A percentile compares a stretch with the other conserved stretches of the same genome.
phyloP scores from a whole-genome alignment of 1,140 invertebrate genomes.

The Eriosoma lanigerum region DNA sequence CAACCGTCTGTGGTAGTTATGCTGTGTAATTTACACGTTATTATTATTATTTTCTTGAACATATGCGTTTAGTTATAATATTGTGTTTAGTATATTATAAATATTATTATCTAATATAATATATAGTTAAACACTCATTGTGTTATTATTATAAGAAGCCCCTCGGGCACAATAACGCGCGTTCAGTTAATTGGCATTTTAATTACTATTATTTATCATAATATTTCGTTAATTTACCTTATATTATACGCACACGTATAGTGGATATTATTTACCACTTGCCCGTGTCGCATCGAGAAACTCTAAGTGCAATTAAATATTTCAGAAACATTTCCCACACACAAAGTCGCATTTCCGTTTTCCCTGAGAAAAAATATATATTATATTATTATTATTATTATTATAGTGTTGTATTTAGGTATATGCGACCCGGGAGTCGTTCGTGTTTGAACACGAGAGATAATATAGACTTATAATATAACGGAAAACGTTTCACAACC shows the following conservation, averaged over 20 bases:
- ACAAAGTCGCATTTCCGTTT: neutral
- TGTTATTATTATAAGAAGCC: neutral
- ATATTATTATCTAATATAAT: too few relatives aligned
- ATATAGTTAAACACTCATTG: too few relatives aligned
- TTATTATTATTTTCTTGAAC: too few relatives aligned
- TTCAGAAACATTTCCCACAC: neutral
- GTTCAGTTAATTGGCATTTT: slow-evolving; percentile 16
- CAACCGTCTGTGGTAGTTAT: too few relatives aligned
- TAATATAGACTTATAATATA: neutral
- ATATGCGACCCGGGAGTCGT: neutral
- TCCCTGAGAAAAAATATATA: slow-evolving; percentile 9
- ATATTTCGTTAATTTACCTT: slow-evolving; percentile 15
- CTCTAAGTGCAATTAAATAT: neutral
- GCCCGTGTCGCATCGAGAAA: neutral
- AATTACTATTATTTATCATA: slow-evolving; percentile 27
- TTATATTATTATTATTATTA: too few relatives aligned
- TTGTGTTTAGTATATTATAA: too few relatives aligned
- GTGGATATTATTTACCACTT: neutral
- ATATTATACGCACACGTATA: neutral
- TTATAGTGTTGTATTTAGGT: too few relatives aligned
- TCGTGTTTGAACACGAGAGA: neutral
- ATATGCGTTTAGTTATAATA: too few relatives aligned
- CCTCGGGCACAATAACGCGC: neutral
- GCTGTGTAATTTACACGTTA: too few relatives aligned
- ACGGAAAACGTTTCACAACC: neutral